Base-by-base conservation (phyloP, 2,113 vertebrate genomes). In the human region DNA sequence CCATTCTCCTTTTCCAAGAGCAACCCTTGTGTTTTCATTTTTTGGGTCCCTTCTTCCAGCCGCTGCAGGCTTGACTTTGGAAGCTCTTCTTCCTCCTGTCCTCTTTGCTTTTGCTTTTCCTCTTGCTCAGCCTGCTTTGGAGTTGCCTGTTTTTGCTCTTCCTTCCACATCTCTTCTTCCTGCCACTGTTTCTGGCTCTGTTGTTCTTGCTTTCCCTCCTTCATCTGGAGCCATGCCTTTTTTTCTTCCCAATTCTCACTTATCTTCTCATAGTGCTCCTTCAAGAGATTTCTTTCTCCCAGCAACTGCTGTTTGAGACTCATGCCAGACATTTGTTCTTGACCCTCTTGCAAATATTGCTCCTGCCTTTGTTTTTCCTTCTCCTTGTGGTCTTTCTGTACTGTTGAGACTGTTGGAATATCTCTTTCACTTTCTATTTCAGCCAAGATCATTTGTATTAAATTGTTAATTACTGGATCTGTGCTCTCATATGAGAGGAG, bases 391-490 rank as follows among this genome's bases (percentile, higher is more conserved):
- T 92, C 68, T 91, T 18, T 90, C 35, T 22, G 35, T 48, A 2
- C 55, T 61, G 0, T n/a, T 45, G 78, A 61, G 70, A 27, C 20
- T 57, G 11, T 27, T 45, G 88, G 35, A 88, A 35, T 27, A 57
- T 83, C 76, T 86, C 2, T 48, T 45, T 94, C 91, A 43, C 57
- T 88, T 45, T 93, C 97, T 40, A 85, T 23, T 85, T 97, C 92
- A 22, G 88, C 35, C 64, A 97, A 25, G 32, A 97, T 89, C n/a
- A 3, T 61, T 76, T 96, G 84, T 72, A 95, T 16, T 45, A 98
- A 66, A 55, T 79, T 82, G 32, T 38, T 52, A 75, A 87, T 50
- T 48, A 38, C 1, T 59, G 97, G 96, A 45, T 97, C 97, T 75
- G 48, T 35, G 30, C 52, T 91, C 50, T 96, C 90, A n/a, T 35